Evolutionary conservation across 2,888 invertebrate genomes (phyloP).

Genomic region (Coenonympha arcania): DNA sequence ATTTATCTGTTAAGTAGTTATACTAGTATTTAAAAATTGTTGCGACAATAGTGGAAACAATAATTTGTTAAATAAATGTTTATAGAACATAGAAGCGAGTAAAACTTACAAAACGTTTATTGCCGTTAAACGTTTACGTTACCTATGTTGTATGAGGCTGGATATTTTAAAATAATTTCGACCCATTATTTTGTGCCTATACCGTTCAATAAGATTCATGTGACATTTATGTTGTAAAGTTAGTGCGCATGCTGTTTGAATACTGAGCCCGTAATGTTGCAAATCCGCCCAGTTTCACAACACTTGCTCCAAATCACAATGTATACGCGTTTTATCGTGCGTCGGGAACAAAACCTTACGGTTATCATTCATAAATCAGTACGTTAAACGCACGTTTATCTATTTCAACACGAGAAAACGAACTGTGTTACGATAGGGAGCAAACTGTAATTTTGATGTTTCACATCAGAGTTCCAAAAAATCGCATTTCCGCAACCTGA

Average conservation of each 20-base stretch:
- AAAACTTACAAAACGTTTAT: neutral
- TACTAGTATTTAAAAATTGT: no score
- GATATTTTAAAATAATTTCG: conserved; percentile 4
- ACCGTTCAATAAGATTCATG: conserved; percentile 16
- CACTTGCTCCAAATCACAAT: conserved; percentile 20
- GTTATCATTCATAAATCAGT: conserved; percentile 2
- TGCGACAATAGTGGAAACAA: no score
- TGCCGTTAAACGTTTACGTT: neutral
- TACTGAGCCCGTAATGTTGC: conserved; percentile 17
- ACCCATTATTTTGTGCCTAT: conserved; percentile 3
- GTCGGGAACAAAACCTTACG: conserved; percentile 8
- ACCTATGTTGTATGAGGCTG: neutral
- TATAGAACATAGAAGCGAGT: neutral
- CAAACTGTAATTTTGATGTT: no score
- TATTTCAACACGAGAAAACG: neutral
- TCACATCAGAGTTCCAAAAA: no score
- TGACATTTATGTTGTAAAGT: conserved; percentile 16
- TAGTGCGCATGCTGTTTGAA: conserved; percentile 16
- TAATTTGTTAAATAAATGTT: no score
- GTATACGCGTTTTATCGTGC: conserved; percentile 16
- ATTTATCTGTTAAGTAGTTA: no score
- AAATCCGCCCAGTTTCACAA: conserved; percentile 22
- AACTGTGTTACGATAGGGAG: neutral
- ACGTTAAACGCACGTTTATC: neutral
- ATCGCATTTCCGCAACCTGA: no score